Percentiles rank a stretch among this genome's conserved stretches.
Conservation (phyloP, 2,888 invertebrate genomes). For the Gastrophysa polygoni region DNA sequence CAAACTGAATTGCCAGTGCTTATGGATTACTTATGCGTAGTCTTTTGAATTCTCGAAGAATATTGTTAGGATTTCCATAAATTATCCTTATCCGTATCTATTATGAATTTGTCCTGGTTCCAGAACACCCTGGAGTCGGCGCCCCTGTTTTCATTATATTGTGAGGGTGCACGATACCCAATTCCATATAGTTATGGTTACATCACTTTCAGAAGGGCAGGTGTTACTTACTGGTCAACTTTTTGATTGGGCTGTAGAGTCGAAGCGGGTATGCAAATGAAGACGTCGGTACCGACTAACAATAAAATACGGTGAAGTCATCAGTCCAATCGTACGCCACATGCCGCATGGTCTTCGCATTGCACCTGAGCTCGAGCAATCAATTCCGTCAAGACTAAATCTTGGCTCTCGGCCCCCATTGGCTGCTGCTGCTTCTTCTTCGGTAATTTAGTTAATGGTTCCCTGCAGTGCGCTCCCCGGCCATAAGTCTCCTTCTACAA, state of each 20-base stretch:
- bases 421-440: conserved; percentile 50
- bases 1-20: no score
- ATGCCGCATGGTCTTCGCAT: conserved; percentile 42
- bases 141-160: no score
- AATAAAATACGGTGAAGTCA: background rate
- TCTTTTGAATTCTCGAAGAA: no score
- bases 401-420: conserved; percentile 54
- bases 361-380: conserved; percentile 56
- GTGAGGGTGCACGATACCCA: no score
- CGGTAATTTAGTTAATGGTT: conserved; percentile 61
- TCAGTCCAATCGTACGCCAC: conserved; percentile 36
- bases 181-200: no score
- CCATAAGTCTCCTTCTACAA: conserved; percentile 58
- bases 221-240: no score
- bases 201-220: no score
- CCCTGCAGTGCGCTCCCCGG: conserved; percentile 56
- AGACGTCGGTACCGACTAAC: background rate
- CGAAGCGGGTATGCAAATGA: background rate
- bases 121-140: no score
- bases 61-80: no score
- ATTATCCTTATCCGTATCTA: no score
- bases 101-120: no score
- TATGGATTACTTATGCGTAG: no score
- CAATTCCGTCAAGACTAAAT: conserved; percentile 57
- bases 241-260: background rate